These are phyloP conservation scores for Stylophora pistillata DNA, from an alignment of 64 coral and sea anemone genomes.

Conservation along the genomic window DNA sequence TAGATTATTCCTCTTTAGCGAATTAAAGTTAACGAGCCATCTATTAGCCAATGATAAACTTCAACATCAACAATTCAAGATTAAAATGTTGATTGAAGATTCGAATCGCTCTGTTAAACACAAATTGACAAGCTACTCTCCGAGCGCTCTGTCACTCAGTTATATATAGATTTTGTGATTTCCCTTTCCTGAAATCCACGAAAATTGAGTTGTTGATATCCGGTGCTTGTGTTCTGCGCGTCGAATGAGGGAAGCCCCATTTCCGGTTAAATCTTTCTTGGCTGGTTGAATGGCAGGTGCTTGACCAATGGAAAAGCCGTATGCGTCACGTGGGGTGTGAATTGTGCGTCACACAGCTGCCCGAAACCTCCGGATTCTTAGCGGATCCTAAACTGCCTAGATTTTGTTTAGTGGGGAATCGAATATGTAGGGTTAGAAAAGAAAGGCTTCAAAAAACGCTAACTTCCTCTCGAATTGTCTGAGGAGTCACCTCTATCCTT, in stretches of 20 bases:
- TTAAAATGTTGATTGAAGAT: too few species aligned
- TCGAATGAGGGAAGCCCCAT: constrained; percentile 40
- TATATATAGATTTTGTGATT: background rate
- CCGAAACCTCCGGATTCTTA: constrained; percentile 72
- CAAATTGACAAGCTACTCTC: background rate
- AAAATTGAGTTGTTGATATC: constrained; percentile 24
- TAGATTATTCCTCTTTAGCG: background rate
- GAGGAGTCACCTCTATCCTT: constrained; percentile 44
- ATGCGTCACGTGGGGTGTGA: constrained; percentile 63
- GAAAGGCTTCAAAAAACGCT: constrained; percentile 21
- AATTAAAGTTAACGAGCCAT: background rate
- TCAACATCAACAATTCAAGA: background rate
- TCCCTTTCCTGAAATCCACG: constrained; percentile 4
- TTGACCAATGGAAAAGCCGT: constrained; percentile 37
- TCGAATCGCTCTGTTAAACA: background rate
- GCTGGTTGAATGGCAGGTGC: constrained; percentile 66
- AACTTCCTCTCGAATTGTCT: constrained; percentile 24
- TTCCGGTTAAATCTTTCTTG: constrained; percentile 53
- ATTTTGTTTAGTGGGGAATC: constrained; percentile 44
- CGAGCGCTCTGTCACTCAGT: background rate
- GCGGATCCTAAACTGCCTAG: constrained; percentile 54
- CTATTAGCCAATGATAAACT: background rate
- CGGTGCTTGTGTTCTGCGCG: constrained; percentile 20
- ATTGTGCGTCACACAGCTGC: constrained; percentile 87
- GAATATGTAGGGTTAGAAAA: constrained; percentile 68